Evolutionary conservation across 2,888 invertebrate species (phyloP).

Genomic region (Amblyjoppa proteus): DNA sequence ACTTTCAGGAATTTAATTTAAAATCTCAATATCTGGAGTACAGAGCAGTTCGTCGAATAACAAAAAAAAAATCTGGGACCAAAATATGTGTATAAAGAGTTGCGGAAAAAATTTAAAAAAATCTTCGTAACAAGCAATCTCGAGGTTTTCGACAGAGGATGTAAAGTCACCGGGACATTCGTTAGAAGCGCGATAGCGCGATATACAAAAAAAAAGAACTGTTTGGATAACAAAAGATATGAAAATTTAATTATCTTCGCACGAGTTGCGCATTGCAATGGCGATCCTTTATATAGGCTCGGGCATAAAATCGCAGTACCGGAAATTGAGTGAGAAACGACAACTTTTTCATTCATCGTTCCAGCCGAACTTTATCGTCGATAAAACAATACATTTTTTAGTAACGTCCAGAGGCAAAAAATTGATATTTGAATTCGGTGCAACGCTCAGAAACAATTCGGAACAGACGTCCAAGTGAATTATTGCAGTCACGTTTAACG

Average conservation of each 20-base stretch:
- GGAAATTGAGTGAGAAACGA: background rate
- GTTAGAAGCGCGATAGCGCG: no score
- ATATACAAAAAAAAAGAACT: no score
- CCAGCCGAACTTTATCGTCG: background rate
- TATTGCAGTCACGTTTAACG: background rate
- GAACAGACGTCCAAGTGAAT: background rate
- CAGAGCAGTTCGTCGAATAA: background rate
- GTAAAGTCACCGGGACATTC: no score
- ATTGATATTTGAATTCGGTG: background rate
- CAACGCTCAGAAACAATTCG: background rate
- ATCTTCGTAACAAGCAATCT: background rate
- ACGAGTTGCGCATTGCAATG: background rate
- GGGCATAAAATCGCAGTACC: background rate
- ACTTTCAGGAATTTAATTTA: conserved; percentile 22
- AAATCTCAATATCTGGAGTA: background rate
- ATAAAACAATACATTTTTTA: background rate
- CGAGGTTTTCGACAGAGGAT: background rate
- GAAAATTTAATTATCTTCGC: background rate
- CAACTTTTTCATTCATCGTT: background rate
- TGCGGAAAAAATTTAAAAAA: background rate
- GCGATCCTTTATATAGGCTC: background rate
- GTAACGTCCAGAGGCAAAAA: no score
- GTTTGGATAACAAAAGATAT: background rate
- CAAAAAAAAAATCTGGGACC: background rate
- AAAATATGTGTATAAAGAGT: background rate